Conservation (phyloP, 2,888 invertebrate species). For the Sinopyrophorus schimmeli region DNA sequence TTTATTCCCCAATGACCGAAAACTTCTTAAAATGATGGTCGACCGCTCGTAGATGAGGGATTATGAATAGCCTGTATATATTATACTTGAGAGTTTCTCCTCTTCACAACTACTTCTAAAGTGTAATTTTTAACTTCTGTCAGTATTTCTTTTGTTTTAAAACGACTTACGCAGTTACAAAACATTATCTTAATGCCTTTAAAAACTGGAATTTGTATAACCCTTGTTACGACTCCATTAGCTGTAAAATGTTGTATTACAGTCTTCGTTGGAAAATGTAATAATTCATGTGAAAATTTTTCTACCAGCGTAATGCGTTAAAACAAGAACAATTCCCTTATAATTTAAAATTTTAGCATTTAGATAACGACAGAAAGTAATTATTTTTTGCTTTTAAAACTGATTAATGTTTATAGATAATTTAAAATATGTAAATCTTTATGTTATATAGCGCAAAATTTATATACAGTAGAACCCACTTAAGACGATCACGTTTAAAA, state of each 20-base stretch:
- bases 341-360: no score
- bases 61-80: constrained; percentile 25
- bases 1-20: constrained; percentile 21
- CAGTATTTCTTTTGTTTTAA: constrained; percentile 23
- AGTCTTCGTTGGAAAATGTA: constrained; percentile 13
- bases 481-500: no score
- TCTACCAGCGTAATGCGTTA: not conserved
- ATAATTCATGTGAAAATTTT: constrained; percentile 9
- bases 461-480: no score
- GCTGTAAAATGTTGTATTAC: constrained; percentile 20
- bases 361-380: no score
- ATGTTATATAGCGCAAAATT: no score
- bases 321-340: not conserved
- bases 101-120: constrained; percentile 21
- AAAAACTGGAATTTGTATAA: constrained; percentile 15
- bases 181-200: constrained; percentile 27
- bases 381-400: no score
- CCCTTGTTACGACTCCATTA: constrained; percentile 21
- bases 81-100: constrained; percentile 18
- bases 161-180: constrained; percentile 20
- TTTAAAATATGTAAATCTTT: no score
- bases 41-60: constrained; percentile 16
- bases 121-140: constrained; percentile 25
- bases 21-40: constrained; percentile 22
- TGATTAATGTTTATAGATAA: no score